phyloP scores from a whole-genome alignment of 2,888 invertebrate species.

The Lysandra coridon region DNA sequence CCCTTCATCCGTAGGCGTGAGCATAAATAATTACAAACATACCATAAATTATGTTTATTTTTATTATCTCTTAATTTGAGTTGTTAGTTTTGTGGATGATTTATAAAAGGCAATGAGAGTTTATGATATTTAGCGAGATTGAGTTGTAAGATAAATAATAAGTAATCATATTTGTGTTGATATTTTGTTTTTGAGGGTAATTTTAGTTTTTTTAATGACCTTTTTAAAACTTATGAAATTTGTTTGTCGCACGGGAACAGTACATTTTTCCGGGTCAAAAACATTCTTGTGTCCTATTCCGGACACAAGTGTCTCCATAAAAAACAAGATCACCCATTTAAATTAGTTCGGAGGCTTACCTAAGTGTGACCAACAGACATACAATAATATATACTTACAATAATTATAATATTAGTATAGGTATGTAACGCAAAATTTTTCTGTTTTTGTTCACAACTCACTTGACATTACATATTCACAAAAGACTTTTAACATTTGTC shows the following conservation, averaged over 20 bases:
- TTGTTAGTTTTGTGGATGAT: conserved; percentile 2
- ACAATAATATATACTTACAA: too few relatives aligned
- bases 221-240: too few relatives aligned
- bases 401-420: too few relatives aligned
- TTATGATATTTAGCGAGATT: background rate
- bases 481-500: background rate
- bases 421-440: background rate
- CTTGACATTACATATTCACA: background rate
- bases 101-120: background rate
- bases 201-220: background rate
- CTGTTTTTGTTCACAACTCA: background rate
- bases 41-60: conserved; percentile 35
- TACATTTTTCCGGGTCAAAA: too few relatives aligned
- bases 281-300: too few relatives aligned
- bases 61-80: conserved; percentile 26
- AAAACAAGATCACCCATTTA: too few relatives aligned
- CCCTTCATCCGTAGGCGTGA: conserved; percentile 32
- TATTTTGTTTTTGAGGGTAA: background rate
- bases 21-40: conserved; percentile 35
- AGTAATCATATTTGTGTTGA: background rate
- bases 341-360: too few relatives aligned
- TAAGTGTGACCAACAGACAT: too few relatives aligned
- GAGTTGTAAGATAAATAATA: background rate
- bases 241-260: too few relatives aligned
- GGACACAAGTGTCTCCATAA: too few relatives aligned